phyloP scores from a whole-genome alignment of 1,140 invertebrate species.

The Trichomalopsis sarcophagae region DNA sequence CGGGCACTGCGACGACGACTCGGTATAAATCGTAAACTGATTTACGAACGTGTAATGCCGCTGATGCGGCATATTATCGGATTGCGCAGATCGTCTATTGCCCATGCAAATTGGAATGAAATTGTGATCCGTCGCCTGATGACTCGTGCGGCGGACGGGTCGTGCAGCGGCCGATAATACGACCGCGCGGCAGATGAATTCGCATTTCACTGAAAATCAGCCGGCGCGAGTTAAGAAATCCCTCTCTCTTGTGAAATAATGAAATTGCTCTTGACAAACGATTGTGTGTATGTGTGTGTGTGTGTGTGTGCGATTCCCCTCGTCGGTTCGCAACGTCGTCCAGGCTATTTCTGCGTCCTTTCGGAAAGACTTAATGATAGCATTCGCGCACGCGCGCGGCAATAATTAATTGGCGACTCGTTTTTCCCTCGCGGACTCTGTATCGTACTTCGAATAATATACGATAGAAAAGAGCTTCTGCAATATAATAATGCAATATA shows the following conservation, averaged over 20 bases:
- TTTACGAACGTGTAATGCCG: background rate
- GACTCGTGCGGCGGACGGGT: no score
- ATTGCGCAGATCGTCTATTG: constrained; percentile 12
- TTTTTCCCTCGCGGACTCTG: background rate
- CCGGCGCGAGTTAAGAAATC: constrained; percentile 1
- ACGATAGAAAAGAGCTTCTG: background rate
- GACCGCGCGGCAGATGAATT: constrained; percentile 18
- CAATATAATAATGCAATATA: background rate
- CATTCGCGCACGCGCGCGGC: background rate
- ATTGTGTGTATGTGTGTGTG: constrained; percentile 8
- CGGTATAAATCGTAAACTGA: constrained; percentile 6
- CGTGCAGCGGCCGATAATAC: background rate
- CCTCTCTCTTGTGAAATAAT: constrained; percentile 24
- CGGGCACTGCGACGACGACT: background rate
- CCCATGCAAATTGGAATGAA: constrained; percentile 38
- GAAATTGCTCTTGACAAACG: constrained; percentile 42
- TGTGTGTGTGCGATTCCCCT: background rate
- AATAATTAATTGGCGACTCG: constrained; percentile 17
- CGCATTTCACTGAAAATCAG: constrained; percentile 18
- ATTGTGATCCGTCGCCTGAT: constrained; percentile 5
- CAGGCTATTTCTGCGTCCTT: background rate
- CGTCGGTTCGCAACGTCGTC: background rate
- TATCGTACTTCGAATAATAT: background rate
- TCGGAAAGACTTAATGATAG: constrained; percentile 21
- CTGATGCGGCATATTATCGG: constrained; percentile 6